These are phyloP conservation scores for Pecten maximus DNA, from an alignment of 2,888 invertebrate species.

Conservation along the genomic window DNA sequence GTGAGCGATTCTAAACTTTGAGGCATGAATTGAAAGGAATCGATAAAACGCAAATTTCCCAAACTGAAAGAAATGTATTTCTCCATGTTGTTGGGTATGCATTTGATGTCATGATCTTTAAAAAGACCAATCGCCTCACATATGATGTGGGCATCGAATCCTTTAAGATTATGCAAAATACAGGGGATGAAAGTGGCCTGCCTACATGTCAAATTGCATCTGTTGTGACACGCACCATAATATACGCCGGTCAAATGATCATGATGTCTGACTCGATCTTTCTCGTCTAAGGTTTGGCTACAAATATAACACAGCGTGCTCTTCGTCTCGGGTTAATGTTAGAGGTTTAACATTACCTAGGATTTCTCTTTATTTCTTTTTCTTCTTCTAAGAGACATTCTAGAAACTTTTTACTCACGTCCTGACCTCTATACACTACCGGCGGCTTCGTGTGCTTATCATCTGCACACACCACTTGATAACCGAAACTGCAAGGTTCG, in stretches of 20 bases:
- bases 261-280: constrained; percentile 41
- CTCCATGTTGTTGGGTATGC: constrained; percentile 46
- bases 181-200: constrained; percentile 35
- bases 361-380: too few species aligned
- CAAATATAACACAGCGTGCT: constrained; percentile 38
- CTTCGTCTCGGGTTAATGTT: background rate
- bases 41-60: constrained; percentile 48
- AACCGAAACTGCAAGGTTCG: constrained; percentile 37
- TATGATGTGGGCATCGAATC: constrained; percentile 35
- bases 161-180: constrained; percentile 33
- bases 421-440: constrained; percentile 28
- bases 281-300: background rate
- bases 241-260: constrained; percentile 42
- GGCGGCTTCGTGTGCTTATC: constrained; percentile 33
- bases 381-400: constrained; percentile 27
- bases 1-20: constrained; percentile 48
- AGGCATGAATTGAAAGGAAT: constrained; percentile 51
- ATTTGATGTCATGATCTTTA: constrained; percentile 33
- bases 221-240: background rate
- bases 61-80: constrained; percentile 52
- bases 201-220: constrained; percentile 36
- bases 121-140: constrained; percentile 37
- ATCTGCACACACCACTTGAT: constrained; percentile 33
- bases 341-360: constrained; percentile 14
- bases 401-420: constrained; percentile 19